These are phyloP conservation scores for Falco novaeseelandiae DNA, from an alignment of 2,797 vertebrate species.

Conservation along the genomic window DNA sequence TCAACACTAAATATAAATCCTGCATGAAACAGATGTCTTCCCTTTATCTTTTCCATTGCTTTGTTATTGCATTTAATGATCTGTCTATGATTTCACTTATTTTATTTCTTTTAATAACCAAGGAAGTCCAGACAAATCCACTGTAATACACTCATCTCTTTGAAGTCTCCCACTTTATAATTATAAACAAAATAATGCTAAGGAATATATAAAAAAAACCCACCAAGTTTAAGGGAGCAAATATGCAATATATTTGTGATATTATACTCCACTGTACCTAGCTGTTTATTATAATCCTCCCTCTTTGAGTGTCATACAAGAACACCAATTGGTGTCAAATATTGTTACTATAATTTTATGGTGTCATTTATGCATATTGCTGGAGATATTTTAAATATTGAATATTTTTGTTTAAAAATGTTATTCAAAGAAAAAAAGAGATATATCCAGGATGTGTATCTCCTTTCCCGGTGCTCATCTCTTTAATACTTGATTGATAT, in stretches of 20 bases:
- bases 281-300: background rate
- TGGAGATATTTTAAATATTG: background rate
- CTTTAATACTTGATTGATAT: background rate
- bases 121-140: conserved; percentile 51
- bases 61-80: conserved; percentile 73
- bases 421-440: background rate
- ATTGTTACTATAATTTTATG: background rate
- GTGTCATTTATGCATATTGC: background rate
- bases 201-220: background rate
- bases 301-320: background rate
- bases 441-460: background rate
- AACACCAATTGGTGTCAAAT: background rate
- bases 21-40: conserved; percentile 42
- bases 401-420: background rate
- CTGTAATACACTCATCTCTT: conserved; percentile 51
- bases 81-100: conserved; percentile 56
- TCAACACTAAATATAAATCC: conserved; percentile 72
- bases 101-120: conserved; percentile 56
- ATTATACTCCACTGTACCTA: background rate
- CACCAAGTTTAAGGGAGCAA: background rate
- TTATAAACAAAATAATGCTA: conserved; percentile 3
- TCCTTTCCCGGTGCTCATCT: background rate
- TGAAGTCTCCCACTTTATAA: conserved; percentile 55
- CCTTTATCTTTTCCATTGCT: conserved; percentile 70
- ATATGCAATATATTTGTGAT: background rate